Conservation (phyloP, 2,888 invertebrate species). For the Folsomia manolachei region DNA sequence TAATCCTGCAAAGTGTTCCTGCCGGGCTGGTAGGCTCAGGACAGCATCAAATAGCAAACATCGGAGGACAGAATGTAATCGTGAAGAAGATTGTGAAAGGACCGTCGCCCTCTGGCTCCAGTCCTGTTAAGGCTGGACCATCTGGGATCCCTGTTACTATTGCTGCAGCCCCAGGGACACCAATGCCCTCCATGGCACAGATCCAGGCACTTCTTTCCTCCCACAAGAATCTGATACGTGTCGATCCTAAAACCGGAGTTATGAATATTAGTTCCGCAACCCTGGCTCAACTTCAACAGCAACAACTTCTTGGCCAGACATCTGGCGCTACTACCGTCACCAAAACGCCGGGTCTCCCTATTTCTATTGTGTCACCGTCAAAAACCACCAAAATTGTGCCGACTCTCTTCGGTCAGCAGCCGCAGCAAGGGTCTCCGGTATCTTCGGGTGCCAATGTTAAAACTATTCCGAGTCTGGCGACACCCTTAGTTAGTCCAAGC, state of each 20-base stretch:
- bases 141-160: neutral
- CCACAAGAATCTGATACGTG: neutral
- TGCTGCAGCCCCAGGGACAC: neutral
- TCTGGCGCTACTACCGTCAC: constrained; percentile 21
- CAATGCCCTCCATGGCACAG: neutral
- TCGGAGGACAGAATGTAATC: constrained; percentile 35
- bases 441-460: neutral
- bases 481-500: neutral
- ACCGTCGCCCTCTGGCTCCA: neutral
- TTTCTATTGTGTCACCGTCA: constrained; percentile 45
- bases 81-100: constrained; percentile 38
- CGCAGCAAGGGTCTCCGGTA: too few species aligned
- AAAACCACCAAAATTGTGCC: constrained; percentile 13
- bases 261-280: neutral
- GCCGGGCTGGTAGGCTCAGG: neutral
- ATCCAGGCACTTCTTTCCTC: neutral
- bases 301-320: neutral
- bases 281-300: neutral
- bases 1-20: neutral
- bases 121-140: constrained; percentile 22
- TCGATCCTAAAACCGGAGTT: neutral
- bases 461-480: neutral
- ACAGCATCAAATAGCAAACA: constrained; percentile 26
- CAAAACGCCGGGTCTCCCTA: constrained; percentile 36
- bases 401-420: neutral